Base-by-base conservation (phyloP, 2,113 vertebrate genomes). In the Otus sunia region DNA sequence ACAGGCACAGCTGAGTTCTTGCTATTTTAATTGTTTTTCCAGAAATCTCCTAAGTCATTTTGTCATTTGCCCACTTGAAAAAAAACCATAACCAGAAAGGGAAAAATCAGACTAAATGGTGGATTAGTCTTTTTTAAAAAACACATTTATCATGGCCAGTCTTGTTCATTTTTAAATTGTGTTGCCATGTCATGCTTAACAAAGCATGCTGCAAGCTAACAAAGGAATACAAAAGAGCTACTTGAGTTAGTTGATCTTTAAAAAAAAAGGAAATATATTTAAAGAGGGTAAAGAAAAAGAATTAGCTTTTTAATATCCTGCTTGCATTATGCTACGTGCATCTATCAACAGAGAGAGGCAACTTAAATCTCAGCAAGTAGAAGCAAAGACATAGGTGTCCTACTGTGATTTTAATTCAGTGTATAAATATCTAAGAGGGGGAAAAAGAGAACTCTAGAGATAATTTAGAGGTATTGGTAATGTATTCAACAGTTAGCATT, bases 381-480 rank as follows among this genome's bases (percentile, higher is more conserved):
- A 93, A 93, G 26, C 32, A 91, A 94, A 92, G 59, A 80, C 41
- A 83, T 63, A 92, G 52, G 62, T 81, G 21, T 73, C 89, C 94
- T 89, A 94, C 92, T 95, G 89, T 91, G 88, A 94, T 94, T 95
- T 97, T 97, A 97, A 97, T 97, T 96, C 86, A 58, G 11, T 43
- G 18, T 83, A 81, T 96, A 96, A 96, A 96, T 95, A 94, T 95
- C 52, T 86, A 87, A 80, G 52, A 63, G 11, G 39, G 26, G 22
- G 49, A 80, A 68, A 49, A 74, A n/a, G 1, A 62, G 12, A 73
- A 47, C 14, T 74, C 36, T 66, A 64, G 66, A 82, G 32, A 58
- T 88, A 95, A 95, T 95, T 90, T 94, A 89, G 73, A 88, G 64
- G 45, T 89, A 84, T 50, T 85, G 45, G 56, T 75, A 87, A 93